phyloP scores from a whole-genome alignment of 64 coral and sea anemone species.

The Pachyseris speciosa region DNA sequence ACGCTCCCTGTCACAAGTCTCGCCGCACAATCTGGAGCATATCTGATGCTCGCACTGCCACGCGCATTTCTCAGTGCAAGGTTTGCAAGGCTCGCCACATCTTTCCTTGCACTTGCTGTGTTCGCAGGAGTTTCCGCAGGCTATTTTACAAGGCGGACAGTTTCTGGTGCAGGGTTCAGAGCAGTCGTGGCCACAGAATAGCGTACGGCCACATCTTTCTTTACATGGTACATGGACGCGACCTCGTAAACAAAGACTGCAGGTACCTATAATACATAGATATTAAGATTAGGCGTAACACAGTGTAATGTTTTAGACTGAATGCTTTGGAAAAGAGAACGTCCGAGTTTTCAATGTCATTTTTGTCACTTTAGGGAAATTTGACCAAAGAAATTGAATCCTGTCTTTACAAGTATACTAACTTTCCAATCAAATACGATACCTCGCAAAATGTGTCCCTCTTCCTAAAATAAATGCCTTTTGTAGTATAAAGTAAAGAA shows the following conservation, averaged over 20 bases:
- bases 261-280: slow-evolving; percentile 2
- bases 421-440: too few species aligned
- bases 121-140: slow-evolving; percentile 56
- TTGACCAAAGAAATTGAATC: too few species aligned
- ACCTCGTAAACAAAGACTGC: slow-evolving; percentile 23
- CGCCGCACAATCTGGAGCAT: slow-evolving; percentile 55
- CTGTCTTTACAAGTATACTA: too few species aligned
- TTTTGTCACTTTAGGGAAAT: too few species aligned
- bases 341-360: too few species aligned
- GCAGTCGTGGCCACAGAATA: slow-evolving; percentile 77
- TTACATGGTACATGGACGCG: slow-evolving; percentile 49
- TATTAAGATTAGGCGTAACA: neutral
- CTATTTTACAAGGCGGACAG: slow-evolving; percentile 74
- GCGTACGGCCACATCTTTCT: slow-evolving; percentile 38
- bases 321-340: too few species aligned
- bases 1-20: slow-evolving; percentile 51
- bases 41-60: slow-evolving; percentile 60
- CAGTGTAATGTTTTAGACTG: too few species aligned
- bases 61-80: slow-evolving; percentile 38
- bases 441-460: too few species aligned
- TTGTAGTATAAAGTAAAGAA: too few species aligned
- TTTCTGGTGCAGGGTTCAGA: slow-evolving; percentile 66
- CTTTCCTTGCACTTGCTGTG: slow-evolving; percentile 73
- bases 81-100: slow-evolving; percentile 68
- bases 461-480: too few species aligned